Conservation (phyloP, 2,113 vertebrate genomes). For the Ciconia boyciana region DNA sequence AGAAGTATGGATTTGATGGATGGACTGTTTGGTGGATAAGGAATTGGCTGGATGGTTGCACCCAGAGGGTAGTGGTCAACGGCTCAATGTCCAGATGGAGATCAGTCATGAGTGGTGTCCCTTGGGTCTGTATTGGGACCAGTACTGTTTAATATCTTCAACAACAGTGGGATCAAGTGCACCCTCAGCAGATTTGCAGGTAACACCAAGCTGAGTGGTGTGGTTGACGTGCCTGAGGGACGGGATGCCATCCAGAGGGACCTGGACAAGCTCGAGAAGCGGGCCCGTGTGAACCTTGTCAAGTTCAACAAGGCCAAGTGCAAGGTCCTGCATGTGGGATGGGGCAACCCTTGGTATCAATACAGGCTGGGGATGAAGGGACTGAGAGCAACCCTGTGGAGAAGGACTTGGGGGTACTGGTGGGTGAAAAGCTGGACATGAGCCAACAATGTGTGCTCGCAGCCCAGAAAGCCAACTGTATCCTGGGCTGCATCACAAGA, state of each 20-base stretch:
- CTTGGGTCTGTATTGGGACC: not conserved
- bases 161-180: not conserved
- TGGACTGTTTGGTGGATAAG: not conserved
- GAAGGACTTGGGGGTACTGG: not conserved
- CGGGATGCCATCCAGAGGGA: not conserved
- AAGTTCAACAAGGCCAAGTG: not conserved
- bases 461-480: not conserved
- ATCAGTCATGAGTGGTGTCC: too few species aligned
- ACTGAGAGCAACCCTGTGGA: not conserved
- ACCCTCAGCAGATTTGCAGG: not conserved
- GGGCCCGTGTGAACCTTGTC: not conserved
- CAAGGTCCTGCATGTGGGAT: not conserved
- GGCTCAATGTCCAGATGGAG: not conserved
- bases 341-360: not conserved
- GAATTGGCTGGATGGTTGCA: not conserved
- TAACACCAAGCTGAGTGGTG: not conserved
- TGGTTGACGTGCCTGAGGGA: not conserved
- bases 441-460: fast-evolving
- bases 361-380: not conserved
- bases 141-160: not conserved
- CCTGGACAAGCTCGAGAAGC: not conserved
- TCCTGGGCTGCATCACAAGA: not conserved
- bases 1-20: not conserved
- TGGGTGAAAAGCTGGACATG: not conserved
- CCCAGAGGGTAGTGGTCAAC: not conserved